phyloP scores from a whole-genome alignment of 2,113 vertebrate species.

The Phrynocephalus versicolor region DNA sequence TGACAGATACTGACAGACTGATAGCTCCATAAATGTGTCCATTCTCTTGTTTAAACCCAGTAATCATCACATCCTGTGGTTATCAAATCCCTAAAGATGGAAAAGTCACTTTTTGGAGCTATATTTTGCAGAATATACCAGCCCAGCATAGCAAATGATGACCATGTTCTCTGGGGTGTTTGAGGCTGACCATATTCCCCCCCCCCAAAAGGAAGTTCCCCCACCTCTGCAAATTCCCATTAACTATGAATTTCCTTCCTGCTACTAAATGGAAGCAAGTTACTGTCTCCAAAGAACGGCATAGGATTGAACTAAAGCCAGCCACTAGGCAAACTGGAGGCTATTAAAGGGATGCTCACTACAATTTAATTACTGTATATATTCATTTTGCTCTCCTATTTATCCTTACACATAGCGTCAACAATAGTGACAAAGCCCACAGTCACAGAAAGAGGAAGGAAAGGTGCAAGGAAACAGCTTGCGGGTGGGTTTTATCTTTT shows the following conservation, averaged over 20 bases:
- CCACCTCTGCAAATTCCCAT: background rate
- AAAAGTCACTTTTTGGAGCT: background rate
- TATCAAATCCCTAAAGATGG: background rate
- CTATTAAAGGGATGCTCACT: background rate
- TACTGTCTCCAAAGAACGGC: slow-evolving; percentile 3
- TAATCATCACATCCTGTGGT: too few relatives aligned
- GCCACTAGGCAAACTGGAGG: background rate
- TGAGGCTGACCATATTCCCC: too few relatives aligned
- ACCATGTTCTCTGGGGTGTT: too few relatives aligned
- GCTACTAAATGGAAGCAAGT: slow-evolving; percentile 17
- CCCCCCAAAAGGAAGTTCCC: too few relatives aligned
- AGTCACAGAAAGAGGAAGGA: background rate
- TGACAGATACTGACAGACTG: background rate
- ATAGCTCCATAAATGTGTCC: background rate
- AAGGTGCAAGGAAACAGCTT: slow-evolving; percentile 41
- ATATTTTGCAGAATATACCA: too few relatives aligned
- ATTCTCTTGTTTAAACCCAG: background rate
- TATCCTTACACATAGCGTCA: background rate
- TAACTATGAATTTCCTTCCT: background rate
- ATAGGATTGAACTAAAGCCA: slow-evolving; percentile 10
- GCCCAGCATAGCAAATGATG: too few relatives aligned
- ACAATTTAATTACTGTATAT: background rate
- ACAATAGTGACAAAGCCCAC: slow-evolving; percentile 37
- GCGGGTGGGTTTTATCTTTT: slow-evolving; percentile 24
- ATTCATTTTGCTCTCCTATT: background rate